Conservation (phyloP, 2,888 invertebrate genomes). For the Netelia fuscicornis region DNA sequence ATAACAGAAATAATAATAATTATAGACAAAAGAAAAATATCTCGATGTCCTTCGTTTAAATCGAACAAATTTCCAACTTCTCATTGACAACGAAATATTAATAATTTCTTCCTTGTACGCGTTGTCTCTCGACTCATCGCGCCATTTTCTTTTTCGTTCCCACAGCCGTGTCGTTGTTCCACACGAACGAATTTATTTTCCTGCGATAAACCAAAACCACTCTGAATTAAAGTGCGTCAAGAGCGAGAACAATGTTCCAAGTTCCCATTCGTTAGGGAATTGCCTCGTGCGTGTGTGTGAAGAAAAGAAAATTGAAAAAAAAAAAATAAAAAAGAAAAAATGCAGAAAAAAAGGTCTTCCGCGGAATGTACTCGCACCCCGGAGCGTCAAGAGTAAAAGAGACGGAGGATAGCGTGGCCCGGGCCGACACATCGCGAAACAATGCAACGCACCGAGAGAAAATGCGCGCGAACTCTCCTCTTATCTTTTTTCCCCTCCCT, state of each 20-base stretch:
- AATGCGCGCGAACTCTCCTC: background rate
- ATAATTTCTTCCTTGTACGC: background rate
- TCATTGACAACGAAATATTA: background rate
- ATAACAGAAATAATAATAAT: background rate
- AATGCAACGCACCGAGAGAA: background rate
- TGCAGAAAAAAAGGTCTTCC: constrained; percentile 1
- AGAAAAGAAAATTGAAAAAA: background rate
- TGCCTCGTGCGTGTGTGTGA: background rate
- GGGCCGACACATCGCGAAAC: constrained; percentile 10
- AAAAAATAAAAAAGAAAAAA: background rate
- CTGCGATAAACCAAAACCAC: background rate
- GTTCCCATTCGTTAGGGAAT: constrained; percentile 64
- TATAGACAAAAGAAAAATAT: background rate
- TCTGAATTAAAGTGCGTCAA: constrained; percentile 48
- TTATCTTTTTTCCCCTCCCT: background rate
- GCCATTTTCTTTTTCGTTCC: background rate
- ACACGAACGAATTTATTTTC: background rate
- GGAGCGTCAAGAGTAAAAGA: constrained; percentile 32
- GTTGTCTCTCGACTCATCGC: background rate
- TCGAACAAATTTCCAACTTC: background rate
- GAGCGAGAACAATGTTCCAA: constrained; percentile 52
- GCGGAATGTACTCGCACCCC: constrained; percentile 52
- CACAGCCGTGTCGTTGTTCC: background rate
- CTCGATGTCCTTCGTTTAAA: no score
- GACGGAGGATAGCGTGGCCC: background rate